Percentiles rank a stretch among this genome's conserved stretches.
Evolutionary conservation across 2,888 invertebrate species (phyloP).

Genomic region (Hydrotaea diabolus): DNA sequence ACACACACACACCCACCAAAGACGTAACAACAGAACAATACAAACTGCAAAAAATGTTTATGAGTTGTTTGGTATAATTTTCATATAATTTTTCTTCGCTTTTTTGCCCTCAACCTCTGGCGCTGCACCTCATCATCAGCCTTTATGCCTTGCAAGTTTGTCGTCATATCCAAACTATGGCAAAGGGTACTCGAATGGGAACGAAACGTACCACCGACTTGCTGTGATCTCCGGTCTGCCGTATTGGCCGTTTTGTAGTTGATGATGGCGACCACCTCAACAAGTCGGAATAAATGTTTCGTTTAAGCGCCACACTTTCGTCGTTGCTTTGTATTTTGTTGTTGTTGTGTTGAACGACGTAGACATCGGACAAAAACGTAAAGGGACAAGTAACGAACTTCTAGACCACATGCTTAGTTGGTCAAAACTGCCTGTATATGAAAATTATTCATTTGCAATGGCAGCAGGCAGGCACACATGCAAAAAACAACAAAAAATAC

Average conservation of each 20-base stretch:
- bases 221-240: slow-evolving; percentile 14
- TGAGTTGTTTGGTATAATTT: slow-evolving; percentile 79
- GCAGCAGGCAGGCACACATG: not conserved
- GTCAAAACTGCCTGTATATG: slow-evolving; percentile 41
- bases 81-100: slow-evolving; percentile 75
- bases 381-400: slow-evolving; percentile 56
- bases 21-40: slow-evolving; percentile 12
- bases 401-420: slow-evolving; percentile 63
- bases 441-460: slow-evolving; percentile 59
- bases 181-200: not conserved
- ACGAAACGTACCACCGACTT: not conserved
- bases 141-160: not conserved
- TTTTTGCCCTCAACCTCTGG: not conserved
- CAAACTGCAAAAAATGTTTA: slow-evolving; percentile 74
- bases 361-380: slow-evolving; percentile 29
- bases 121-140: not conserved
- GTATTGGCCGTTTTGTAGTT: slow-evolving; percentile 47
- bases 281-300: slow-evolving; percentile 62
- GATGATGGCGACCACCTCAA: slow-evolving; percentile 64
- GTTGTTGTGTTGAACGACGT: not conserved
- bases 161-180: not conserved
- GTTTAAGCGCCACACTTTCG: slow-evolving; percentile 65
- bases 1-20: too few species aligned
- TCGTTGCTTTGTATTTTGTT: not conserved
- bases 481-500: not conserved